Evolutionary conservation across 2,113 vertebrate species (phyloP).

Genomic region (Orthonyx spaldingii): DNA sequence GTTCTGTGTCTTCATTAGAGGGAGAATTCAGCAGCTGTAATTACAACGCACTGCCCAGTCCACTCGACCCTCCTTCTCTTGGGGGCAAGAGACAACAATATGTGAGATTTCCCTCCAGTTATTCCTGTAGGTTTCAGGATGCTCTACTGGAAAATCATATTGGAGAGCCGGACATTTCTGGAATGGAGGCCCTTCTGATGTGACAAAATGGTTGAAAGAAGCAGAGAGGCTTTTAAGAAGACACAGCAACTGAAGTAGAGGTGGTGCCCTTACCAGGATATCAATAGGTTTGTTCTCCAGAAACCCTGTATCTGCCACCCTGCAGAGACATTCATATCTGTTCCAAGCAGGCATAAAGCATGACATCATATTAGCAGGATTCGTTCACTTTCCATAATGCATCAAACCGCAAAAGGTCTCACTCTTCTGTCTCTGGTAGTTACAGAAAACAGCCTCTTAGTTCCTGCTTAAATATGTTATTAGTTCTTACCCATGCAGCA

Average conservation of each 20-base stretch:
- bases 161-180: not conserved
- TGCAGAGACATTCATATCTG: not conserved
- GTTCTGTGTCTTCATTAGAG: not conserved
- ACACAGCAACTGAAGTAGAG: not conserved
- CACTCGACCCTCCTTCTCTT: not conserved
- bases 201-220: not conserved
- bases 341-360: not conserved
- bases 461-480: not conserved
- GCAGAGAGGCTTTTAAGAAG: not conserved
- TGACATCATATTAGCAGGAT: not conserved
- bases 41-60: not conserved
- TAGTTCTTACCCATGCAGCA: not conserved
- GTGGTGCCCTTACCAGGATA: not conserved
- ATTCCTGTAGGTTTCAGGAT: not conserved
- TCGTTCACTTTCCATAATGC: not conserved
- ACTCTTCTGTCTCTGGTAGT: not conserved
- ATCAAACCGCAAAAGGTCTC: not conserved
- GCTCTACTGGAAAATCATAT: not conserved
- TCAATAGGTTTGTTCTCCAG: not conserved
- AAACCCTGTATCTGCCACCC: not conserved
- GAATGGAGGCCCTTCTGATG: not conserved
- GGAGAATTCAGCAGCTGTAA: not conserved
- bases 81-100: not conserved
- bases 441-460: not conserved
- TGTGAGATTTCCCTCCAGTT: not conserved